phyloP scores from a whole-genome alignment of 2,113 vertebrate species.

The Xiphophorus hellerii region DNA sequence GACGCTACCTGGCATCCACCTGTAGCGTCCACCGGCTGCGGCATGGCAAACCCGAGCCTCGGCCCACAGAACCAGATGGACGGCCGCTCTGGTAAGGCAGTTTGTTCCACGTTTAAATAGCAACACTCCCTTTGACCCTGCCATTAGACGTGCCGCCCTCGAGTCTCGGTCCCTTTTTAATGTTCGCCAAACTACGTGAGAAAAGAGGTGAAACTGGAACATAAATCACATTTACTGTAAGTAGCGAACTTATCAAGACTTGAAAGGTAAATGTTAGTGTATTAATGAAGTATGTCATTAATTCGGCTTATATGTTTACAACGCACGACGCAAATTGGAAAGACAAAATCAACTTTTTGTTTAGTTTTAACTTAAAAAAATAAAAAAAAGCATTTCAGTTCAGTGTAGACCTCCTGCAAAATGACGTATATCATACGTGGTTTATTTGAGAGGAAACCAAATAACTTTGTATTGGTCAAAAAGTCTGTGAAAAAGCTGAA shows the following conservation, averaged over 20 bases:
- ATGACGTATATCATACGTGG: no score
- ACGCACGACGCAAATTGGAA: not conserved
- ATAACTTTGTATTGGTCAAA: no score
- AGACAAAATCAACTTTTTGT: not conserved
- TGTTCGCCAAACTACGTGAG: constrained; percentile 1
- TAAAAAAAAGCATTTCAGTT: not conserved
- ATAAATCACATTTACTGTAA: rapidly evolving
- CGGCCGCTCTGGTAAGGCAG: constrained; percentile 53
- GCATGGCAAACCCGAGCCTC: constrained; percentile 65
- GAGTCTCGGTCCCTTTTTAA: not conserved
- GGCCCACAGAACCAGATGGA: constrained; percentile 35
- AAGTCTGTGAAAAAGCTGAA: no score
- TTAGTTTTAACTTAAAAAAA: not conserved
- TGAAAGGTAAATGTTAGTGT: rapidly evolving
- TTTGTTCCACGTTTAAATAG: not conserved
- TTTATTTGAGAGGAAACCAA: no score
- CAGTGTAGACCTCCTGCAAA: no score
- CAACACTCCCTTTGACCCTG: not conserved
- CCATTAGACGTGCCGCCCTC: not conserved
- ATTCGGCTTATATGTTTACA: not conserved
- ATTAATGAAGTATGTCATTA: rapidly evolving
- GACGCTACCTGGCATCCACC: constrained; percentile 60
- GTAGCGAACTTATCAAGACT: rapidly evolving
- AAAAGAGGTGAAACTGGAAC: not conserved
- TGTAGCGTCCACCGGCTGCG: constrained; percentile 63